Evolutionary conservation across 2,113 vertebrate species (phyloP).

Genomic region (Sminthopsis crassicaudata): DNA sequence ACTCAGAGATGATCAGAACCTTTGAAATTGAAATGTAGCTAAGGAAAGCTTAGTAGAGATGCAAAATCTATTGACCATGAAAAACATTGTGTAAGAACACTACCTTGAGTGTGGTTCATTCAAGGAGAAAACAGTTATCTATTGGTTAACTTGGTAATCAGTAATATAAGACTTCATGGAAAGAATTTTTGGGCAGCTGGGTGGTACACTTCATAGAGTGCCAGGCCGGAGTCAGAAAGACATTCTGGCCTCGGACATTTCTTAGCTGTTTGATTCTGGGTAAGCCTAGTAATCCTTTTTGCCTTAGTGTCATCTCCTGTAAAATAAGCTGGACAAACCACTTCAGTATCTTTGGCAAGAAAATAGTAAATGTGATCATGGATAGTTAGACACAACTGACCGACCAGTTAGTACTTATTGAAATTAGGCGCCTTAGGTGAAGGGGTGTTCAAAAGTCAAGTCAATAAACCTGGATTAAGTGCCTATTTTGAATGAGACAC

Average conservation of each 20-base stretch:
- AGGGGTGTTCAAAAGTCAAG: not conserved
- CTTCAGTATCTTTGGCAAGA: not conserved
- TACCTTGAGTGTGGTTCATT: not conserved
- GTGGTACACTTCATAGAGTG: not conserved
- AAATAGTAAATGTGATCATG: not conserved
- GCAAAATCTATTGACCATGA: not conserved
- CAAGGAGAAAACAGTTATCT: not conserved
- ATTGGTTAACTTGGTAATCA: not conserved
- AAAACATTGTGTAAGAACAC: not conserved
- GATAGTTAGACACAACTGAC: not conserved
- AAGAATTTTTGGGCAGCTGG: not conserved
- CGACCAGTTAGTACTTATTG: not conserved
- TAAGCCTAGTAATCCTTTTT: not conserved
- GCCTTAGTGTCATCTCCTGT: not conserved
- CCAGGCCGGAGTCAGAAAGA: not conserved
- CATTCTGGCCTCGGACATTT: not conserved
- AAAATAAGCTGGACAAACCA: not conserved
- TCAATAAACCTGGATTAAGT: not conserved
- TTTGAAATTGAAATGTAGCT: not conserved
- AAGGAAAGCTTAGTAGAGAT: not conserved
- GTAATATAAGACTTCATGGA: not conserved
- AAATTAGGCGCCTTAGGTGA: not conserved
- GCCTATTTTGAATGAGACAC: not conserved
- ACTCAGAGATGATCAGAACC: not conserved
- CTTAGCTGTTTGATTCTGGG: not conserved